These are phyloP conservation scores for Brachylomia viminalis DNA, from an alignment of 2,888 invertebrate genomes.

Conservation along the genomic window DNA sequence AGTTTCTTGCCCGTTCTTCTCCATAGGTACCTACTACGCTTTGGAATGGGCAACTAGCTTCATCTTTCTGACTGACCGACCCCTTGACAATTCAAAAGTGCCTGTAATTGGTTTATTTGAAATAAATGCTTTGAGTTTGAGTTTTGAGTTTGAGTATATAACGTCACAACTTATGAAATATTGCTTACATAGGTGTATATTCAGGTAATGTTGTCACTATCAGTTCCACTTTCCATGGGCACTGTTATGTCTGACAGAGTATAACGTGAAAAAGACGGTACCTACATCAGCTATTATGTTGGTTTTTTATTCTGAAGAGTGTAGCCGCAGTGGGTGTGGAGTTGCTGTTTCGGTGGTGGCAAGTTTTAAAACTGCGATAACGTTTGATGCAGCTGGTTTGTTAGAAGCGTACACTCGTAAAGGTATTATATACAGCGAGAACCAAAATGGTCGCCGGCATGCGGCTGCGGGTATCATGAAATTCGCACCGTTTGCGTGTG, in stretches of 20 bases:
- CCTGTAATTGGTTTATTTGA: too few species aligned
- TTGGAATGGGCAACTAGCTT: too few species aligned
- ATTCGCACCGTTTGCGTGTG: conserved; percentile 68
- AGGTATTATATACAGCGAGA: conserved; percentile 52
- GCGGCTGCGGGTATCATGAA: conserved; percentile 69
- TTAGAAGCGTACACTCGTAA: conserved; percentile 61
- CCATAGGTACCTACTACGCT: too few species aligned
- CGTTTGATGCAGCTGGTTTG: conserved; percentile 62
- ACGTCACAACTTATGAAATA: not conserved
- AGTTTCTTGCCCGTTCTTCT: too few species aligned
- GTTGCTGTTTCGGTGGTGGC: conserved; percentile 32
- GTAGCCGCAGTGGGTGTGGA: conserved; percentile 4
- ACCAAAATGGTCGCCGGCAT: conserved; percentile 53
- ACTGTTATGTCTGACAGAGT: conserved; percentile 21
- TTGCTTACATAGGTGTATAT: not conserved
- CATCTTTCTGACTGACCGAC: too few species aligned
- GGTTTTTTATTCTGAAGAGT: conserved; percentile 47
- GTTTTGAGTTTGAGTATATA: too few species aligned
- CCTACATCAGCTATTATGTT: conserved; percentile 52
- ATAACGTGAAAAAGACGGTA: conserved; percentile 52
- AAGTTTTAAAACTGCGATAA: conserved; percentile 58
- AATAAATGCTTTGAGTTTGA: too few species aligned
- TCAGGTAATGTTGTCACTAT: conserved; percentile 6
- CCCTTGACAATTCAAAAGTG: too few species aligned
- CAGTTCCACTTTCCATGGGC: conserved; percentile 31